Evolutionary conservation across 2,888 invertebrate genomes (phyloP), one percentile per base, ranked within the genome.

Genomic region (Cantharis rufa): DNA sequence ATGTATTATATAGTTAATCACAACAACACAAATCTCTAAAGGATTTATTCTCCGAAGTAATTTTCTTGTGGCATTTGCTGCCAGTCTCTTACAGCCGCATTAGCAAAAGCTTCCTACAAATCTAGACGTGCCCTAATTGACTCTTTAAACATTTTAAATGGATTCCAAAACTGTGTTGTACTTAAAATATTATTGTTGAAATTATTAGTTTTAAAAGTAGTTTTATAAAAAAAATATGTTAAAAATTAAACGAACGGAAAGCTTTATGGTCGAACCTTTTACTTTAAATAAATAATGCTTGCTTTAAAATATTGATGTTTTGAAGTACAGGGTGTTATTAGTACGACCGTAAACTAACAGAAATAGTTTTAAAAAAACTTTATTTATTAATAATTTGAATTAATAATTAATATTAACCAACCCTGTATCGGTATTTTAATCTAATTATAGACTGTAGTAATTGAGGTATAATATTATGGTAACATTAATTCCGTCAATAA

Each of bases 41-140:
- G 64, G 64, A 21, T 66, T 66, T 24, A 66, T 66, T 66, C 64
- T 66, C 18, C 15, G 3, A 48, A 66, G 18, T 66, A 66, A 66
- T 66, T 66, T 24, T 66, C 64, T 66, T 66, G 24, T 21, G 64
- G 64, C 24, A 66, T 21, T 18, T 66, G 64, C 64, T 66, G 18
- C 18, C 24, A 66, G 64, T 66, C 64, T 66, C 24, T 21, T 66
- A 24, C 64, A 66, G n/a, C 16, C 64, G 64, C 64, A 66, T 66
- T 66, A 66, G 21, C 64, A 66, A 24, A 66, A 66, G 64, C 18
- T 66, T 66, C 24, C 13, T 21, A 24, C 64, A 66, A 24, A 66
- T 66, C 64, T 66, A 15, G 64, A 66, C 64, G 64, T 21, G 64
- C 64, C 24, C 24, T 66, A 66, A 66, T 66, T 66, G 64, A 66